Evolutionary conservation across 2,113 vertebrate species (phyloP), one percentile per base, ranked within the genome.

Genomic region (Haemorhous mexicanus): DNA sequence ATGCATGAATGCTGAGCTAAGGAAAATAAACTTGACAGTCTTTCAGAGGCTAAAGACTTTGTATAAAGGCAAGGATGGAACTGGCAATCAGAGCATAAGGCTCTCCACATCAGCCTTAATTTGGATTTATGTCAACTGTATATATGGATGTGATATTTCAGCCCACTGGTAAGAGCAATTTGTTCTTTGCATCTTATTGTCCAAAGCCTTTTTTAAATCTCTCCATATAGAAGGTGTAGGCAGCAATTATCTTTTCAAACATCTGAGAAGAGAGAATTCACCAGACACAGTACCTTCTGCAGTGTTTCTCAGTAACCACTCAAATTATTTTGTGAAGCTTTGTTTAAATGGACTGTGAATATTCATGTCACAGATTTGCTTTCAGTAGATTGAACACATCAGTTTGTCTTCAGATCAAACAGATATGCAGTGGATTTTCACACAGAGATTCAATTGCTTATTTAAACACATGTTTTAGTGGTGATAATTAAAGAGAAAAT

Each of bases 311-410:
- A 82, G n/a, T 62, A 90, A 55, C 55, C 63, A 43, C 50, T 67
- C 23, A 46, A 39, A 69, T 78, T 39, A 55, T 93, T 82, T 86
- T 59, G 23, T 66, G 63, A 76, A 76, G 63, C 28, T 83, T 90
- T 94, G 49, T 90, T 91, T 83, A 91, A 95, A 80, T 50, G 39
- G 63, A 24, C 63, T 85, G 62, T 78, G 90, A 95, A 90, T 95
- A 93, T 93, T 91, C 91, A 87, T 68, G 19, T 66, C 81, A 93
- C 61, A 89, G 70, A 62, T 83, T 87, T 85, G 16, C 55, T 93
- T 94, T 74, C 78, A 77, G 70, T 61, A 93, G 63, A 73, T 59
- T 84, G 92, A 88, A 69, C 53, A 66, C 50, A 86, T 69, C 50
- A 33, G 50, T 94, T 93, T 92, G 82, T 82, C 75, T 90, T 89